phyloP scores from a whole-genome alignment of 2,113 vertebrate genomes.

The Chionodraco myersi region DNA sequence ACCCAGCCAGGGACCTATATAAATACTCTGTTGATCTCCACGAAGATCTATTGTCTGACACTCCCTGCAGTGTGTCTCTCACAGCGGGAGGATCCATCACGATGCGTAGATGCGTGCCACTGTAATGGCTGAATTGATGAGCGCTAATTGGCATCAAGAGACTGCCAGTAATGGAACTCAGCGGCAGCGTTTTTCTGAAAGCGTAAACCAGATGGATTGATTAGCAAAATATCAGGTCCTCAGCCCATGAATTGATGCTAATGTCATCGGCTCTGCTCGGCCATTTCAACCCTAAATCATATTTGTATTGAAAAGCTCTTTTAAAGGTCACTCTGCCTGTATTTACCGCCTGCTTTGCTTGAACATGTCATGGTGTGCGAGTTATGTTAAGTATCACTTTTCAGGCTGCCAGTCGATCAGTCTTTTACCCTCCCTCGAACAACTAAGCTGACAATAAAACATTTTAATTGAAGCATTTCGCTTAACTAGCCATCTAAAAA shows the following conservation, averaged over 20 bases:
- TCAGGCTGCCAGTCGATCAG: neutral
- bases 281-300: neutral
- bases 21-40: constrained; percentile 2
- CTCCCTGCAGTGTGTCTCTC: constrained; percentile 18
- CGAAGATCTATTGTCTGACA: constrained; percentile 7
- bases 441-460: no score
- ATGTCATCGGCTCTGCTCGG: neutral
- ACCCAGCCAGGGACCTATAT: constrained; percentile 30
- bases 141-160: constrained; percentile 50
- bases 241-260: neutral
- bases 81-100: constrained; percentile 50
- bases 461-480: no score
- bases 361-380: neutral
- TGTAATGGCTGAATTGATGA: constrained; percentile 52
- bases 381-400: neutral
- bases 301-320: neutral
- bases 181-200: neutral
- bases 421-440: no score
- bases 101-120: constrained; percentile 39
- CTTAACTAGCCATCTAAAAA: no score
- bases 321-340: constrained; percentile 8
- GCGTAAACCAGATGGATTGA: constrained; percentile 38
- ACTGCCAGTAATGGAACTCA: constrained; percentile 43
- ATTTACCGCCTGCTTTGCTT: neutral
- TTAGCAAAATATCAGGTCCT: constrained; percentile 10